Evolutionary conservation across 2,113 vertebrate species (phyloP), one percentile per base, ranked within the genome.

Genomic region (Urocitellus parryii): DNA sequence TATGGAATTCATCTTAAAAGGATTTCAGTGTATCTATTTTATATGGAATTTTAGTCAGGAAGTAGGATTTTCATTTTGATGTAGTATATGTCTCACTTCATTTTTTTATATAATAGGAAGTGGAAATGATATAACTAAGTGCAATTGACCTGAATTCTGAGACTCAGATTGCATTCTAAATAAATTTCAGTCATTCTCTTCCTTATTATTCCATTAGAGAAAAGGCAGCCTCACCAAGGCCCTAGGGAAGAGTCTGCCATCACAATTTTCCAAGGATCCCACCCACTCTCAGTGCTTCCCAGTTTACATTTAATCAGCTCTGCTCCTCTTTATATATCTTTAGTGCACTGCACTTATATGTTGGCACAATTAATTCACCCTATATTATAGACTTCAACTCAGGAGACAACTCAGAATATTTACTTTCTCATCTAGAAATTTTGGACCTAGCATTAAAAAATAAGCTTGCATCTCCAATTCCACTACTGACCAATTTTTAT

Each of bases 351-450:
- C 8, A 67, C 1, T 37, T 68, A 37, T 85, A 72, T 85, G 51
- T 51, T 61, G 4, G 37, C 8, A 73, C 56, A 68, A 48, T 79
- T 74, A 73, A 56, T 65, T 86, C 4, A 13, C 2, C 18, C 27
- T 78, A n/a, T 70, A 56, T 73, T 85, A 51, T 1, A 83, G 16
- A 34, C 9, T 72, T 58, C 77, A 63, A 11, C 17, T 83, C 51
- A 65, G 25, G 82, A 93, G 8, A 37, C 34, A 76, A 45, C 5
- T 12, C 22, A 76, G 78, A 94, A 67, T 51, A 70, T 72, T 39
- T 74, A 45, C 7, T 51, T 91, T 83, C 22, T 95, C 3, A 80
- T 86, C 27, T 83, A 18, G 29, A 88, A 91, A 85, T 88, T 91
- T 96, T 32, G 39, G 37, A 72, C 27, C 65, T 20, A 73, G 7